Evolutionary conservation across 2,113 vertebrate species (phyloP).

Genomic region (Dipodomys merriami): DNA sequence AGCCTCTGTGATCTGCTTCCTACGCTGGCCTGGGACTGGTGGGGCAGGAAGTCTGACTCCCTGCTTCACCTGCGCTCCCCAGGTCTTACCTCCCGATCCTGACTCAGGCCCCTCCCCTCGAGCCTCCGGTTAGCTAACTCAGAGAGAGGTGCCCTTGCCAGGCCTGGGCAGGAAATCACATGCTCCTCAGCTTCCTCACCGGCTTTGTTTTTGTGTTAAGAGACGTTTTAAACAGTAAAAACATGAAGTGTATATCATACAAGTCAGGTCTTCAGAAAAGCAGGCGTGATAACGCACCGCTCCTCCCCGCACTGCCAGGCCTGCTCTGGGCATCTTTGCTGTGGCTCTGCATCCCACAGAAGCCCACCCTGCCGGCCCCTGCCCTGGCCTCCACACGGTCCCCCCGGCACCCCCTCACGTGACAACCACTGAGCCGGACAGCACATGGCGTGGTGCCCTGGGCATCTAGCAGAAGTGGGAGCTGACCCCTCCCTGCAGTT

Average conservation of each 20-base stretch:
- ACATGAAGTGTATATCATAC: not conserved
- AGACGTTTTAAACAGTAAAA: not conserved
- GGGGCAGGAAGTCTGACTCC: too few species aligned
- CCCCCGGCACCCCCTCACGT: not conserved
- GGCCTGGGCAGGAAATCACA: not conserved
- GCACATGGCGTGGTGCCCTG: not conserved
- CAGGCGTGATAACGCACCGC: not conserved
- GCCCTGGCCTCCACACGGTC: not conserved
- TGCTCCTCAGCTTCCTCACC: not conserved
- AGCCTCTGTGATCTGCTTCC: not conserved
- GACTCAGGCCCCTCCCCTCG: not conserved
- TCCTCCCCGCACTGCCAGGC: not conserved
- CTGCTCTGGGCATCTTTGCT: too few species aligned
- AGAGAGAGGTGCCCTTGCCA: not conserved
- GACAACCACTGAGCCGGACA: not conserved
- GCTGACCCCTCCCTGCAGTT: too few species aligned
- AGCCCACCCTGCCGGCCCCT: not conserved
- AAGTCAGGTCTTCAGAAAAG: not conserved
- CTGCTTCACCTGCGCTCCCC: too few species aligned
- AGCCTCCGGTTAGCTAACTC: not conserved
- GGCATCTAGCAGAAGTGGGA: rapidly evolving
- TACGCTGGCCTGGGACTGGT: not conserved
- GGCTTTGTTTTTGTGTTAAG: not conserved
- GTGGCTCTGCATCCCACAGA: too few species aligned
- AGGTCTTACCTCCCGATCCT: not conserved